Conservation (phyloP, 1,140 invertebrate species). For the Argopecten irradians region DNA sequence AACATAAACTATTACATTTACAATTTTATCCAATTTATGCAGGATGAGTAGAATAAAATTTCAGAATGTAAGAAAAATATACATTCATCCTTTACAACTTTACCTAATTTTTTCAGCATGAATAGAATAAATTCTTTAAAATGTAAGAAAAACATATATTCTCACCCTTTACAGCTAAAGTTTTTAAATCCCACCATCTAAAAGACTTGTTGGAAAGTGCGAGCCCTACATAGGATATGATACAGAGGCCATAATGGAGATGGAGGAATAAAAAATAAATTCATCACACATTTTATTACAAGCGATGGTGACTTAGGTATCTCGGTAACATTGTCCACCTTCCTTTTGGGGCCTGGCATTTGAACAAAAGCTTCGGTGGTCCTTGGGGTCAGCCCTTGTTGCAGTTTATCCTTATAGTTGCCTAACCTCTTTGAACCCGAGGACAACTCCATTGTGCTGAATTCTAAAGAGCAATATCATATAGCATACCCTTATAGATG, state of each 20-base stretch:
- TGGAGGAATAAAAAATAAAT: slow-evolving; percentile 12
- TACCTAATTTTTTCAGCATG: too few relatives aligned
- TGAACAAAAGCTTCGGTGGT: not conserved
- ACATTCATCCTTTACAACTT: too few relatives aligned
- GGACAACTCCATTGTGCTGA: not conserved
- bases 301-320: not conserved
- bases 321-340: not conserved
- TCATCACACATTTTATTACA: slow-evolving; percentile 23
- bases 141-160: too few relatives aligned
- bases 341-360: not conserved
- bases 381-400: not conserved
- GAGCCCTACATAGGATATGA: not conserved
- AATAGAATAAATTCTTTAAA: too few relatives aligned
- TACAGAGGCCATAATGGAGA: not conserved
- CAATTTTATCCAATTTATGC: too few relatives aligned
- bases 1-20: not conserved
- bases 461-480: not conserved
- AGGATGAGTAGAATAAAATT: too few relatives aligned
- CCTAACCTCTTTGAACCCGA: slow-evolving; percentile 20
- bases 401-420: not conserved
- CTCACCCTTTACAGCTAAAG: too few relatives aligned
- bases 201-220: not conserved
- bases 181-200: not conserved
- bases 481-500: slow-evolving; percentile 16
- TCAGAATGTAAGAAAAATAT: too few relatives aligned